Evolutionary conservation across 1,140 invertebrate genomes (phyloP), one percentile per base, ranked within the genome.

Genomic region (Tetramorium simillimum): DNA sequence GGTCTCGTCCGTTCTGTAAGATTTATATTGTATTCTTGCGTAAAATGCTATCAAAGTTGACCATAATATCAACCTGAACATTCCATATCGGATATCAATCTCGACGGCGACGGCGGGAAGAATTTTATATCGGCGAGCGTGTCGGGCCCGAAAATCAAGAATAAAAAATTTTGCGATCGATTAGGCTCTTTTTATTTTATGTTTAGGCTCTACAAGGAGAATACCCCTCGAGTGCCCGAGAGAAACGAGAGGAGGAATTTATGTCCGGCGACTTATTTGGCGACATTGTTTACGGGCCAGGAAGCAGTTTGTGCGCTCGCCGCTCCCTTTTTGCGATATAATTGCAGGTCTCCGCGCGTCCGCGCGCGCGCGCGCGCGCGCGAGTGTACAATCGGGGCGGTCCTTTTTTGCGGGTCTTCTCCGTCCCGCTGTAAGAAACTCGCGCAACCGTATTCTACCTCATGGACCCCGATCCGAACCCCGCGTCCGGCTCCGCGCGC

Each of bases 261-360:
- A 92, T 89, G 75, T 82, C 65, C 86, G 51, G 65, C 88, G 86
- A 86, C 88, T 92, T 92, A 90, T 91, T 92, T 88, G 89, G 89
- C 88, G 77, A 69, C 84, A 91, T 92, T 91, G 87, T 92, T 92
- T 92, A 88, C 75, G 81, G 88, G 77, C 86, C 88, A 91, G 84
- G 87, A 92, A 92, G 85, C 89, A 90, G 88, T 92, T 89, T 92
- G 90, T 89, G 75, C 62, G 77, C 77, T 82, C 75, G 60, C 73
- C 9, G 51, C 77, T 89, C 86, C 88, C 92, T 93, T 93, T 92
- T 91, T 88, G 90, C 89, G 88, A 92, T 93, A 91, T 93, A 93
- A 93, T 93, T 94, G 92, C 89, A 86, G 88, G 93, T 93, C 24
- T 92, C 89, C 75, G 86, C 76, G 85, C 87, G 58, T n/a, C n/a